These are phyloP conservation scores for Leiothrix lutea DNA, from an alignment of 2,113 vertebrate species.

Conservation along the genomic window DNA sequence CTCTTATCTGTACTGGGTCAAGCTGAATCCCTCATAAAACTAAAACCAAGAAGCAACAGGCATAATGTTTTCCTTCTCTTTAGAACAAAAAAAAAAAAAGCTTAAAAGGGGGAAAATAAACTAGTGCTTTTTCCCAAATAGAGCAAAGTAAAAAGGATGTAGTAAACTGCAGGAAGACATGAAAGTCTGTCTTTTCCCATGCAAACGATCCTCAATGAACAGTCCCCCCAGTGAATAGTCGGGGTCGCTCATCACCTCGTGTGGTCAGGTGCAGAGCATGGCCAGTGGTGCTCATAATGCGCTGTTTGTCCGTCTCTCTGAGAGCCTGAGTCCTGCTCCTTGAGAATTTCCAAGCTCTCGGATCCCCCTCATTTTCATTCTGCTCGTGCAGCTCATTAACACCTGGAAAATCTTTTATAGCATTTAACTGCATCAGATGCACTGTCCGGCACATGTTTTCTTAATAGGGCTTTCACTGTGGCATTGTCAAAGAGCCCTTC, in stretches of 20 bases:
- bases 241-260: neutral
- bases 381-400: slow-evolving; percentile 34
- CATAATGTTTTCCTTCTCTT: slow-evolving; percentile 4
- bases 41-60: neutral
- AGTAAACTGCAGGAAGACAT: slow-evolving; percentile 52
- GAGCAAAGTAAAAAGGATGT: slow-evolving; percentile 23
- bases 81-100: neutral
- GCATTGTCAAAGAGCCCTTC: slow-evolving; percentile 63
- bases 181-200: slow-evolving; percentile 33
- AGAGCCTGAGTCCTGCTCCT: slow-evolving; percentile 27
- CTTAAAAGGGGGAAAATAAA: neutral
- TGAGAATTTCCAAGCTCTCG: slow-evolving; percentile 9
- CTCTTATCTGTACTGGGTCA: neutral
- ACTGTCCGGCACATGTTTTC: slow-evolving; percentile 59
- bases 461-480: slow-evolving; percentile 57
- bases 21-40: neutral
- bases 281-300: slow-evolving; percentile 39
- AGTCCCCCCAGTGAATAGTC: neutral
- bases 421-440: slow-evolving; percentile 50
- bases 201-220: slow-evolving; percentile 7
- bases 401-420: slow-evolving; percentile 68
- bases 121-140: neutral
- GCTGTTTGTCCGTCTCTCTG: slow-evolving; percentile 44
- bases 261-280: slow-evolving; percentile 20
- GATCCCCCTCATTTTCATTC: slow-evolving; percentile 55